Conservation (phyloP, 2,888 invertebrate species). For the Mechanitis messenoides region DNA sequence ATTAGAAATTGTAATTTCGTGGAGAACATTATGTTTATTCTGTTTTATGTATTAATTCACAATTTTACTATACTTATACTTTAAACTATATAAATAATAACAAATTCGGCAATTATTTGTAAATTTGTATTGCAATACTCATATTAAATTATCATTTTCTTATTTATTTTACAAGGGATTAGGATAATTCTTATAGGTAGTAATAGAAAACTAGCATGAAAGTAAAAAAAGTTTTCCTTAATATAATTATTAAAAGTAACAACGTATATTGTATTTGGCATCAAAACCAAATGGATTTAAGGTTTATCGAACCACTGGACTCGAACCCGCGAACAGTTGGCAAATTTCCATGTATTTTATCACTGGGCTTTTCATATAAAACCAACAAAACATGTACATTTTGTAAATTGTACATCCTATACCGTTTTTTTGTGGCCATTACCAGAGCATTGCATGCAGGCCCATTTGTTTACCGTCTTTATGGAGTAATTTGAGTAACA, state of each 20-base stretch:
- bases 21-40: too few relatives aligned
- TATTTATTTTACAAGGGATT: too few relatives aligned
- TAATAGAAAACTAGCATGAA: too few relatives aligned
- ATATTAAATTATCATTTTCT: too few relatives aligned
- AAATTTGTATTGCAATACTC: too few relatives aligned
- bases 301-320: conserved; percentile 2
- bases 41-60: too few relatives aligned
- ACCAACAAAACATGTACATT: conserved; percentile 7
- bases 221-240: too few relatives aligned
- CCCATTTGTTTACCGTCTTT: conserved; percentile 22
- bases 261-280: background rate
- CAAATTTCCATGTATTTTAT: conserved; percentile 5
- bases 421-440: conserved; percentile 19
- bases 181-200: too few relatives aligned
- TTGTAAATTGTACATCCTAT: conserved; percentile 7
- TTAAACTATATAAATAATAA: too few relatives aligned
- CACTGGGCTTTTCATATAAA: conserved; percentile 5
- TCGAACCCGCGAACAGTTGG: conserved; percentile 5
- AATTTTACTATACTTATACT: too few relatives aligned
- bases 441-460: conserved; percentile 16
- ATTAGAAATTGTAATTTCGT: too few relatives aligned
- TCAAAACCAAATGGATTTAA: conserved; percentile 2
- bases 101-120: too few relatives aligned
- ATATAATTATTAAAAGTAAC: background rate
- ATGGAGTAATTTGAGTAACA: conserved; percentile 23